Evolutionary conservation across 2,888 invertebrate species (phyloP).

Genomic region (Xestia c-nigrum): DNA sequence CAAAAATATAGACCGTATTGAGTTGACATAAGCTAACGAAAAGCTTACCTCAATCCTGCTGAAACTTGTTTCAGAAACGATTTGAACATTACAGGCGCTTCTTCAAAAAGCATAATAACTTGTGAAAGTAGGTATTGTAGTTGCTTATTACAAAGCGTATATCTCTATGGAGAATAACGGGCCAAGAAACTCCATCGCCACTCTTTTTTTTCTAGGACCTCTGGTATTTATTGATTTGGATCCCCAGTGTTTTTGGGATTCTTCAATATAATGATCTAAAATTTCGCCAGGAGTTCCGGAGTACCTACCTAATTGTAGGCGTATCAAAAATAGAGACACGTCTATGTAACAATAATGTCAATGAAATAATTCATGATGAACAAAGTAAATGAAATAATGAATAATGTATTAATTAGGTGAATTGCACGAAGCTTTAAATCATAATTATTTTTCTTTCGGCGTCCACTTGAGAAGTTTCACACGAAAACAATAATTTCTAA

Average conservation of each 20-base stretch:
- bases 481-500: slow-evolving; percentile 14
- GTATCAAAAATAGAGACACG: not conserved
- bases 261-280: not conserved
- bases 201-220: too few species aligned
- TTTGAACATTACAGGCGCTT: not conserved
- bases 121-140: too few species aligned
- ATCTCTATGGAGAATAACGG: too few species aligned
- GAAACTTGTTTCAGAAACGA: not conserved
- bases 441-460: not conserved
- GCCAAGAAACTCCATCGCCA: too few species aligned
- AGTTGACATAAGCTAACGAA: not conserved
- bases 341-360: not conserved
- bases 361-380: not conserved
- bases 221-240: not conserved
- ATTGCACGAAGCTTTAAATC: not conserved
- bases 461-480: not conserved
- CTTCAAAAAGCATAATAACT: too few species aligned
- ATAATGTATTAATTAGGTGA: too few species aligned
- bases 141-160: too few species aligned
- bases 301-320: not conserved
- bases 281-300: not conserved
- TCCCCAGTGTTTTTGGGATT: not conserved
- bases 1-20: not conserved
- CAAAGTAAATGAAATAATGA: too few species aligned
- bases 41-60: not conserved